Evolutionary conservation across 2,113 vertebrate genomes (phyloP).

Genomic region (Petrocephalus microphthalmus): DNA sequence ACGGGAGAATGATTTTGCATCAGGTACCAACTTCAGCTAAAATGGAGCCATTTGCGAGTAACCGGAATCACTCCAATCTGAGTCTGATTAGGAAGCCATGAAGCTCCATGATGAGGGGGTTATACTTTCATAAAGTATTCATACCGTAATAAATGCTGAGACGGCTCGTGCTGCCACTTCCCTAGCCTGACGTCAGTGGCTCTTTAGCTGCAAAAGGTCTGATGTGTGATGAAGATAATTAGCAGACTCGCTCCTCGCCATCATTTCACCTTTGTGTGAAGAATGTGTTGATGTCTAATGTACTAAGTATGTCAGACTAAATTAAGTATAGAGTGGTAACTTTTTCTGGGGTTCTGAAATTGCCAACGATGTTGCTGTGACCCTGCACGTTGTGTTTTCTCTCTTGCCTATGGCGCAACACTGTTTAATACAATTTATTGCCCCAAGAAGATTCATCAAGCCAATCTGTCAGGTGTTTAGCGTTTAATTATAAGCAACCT

Average conservation of each 20-base stretch:
- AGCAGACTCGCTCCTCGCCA: background rate
- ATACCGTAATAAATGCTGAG: background rate
- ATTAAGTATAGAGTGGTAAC: background rate
- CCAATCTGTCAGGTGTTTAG: constrained; percentile 9
- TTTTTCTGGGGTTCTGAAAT: background rate
- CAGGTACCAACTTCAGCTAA: background rate
- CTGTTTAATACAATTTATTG: background rate
- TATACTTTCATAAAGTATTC: constrained; percentile 3
- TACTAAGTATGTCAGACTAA: background rate
- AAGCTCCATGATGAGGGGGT: background rate
- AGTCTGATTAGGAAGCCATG: background rate
- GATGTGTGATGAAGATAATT: constrained; percentile 12
- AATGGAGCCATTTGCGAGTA: background rate
- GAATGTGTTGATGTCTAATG: background rate
- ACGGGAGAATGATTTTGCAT: background rate
- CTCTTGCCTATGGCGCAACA: background rate
- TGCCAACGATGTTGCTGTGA: background rate
- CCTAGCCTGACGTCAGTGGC: background rate
- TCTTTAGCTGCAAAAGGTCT: background rate
- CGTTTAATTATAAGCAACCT: constrained; percentile 8
- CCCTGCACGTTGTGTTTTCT: background rate
- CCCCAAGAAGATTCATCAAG: background rate
- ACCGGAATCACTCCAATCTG: background rate
- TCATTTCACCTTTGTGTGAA: background rate
- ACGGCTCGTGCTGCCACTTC: background rate